Evolutionary conservation across 2,888 invertebrate species (phyloP).

Genomic region (Ochlodes sylvanus): DNA sequence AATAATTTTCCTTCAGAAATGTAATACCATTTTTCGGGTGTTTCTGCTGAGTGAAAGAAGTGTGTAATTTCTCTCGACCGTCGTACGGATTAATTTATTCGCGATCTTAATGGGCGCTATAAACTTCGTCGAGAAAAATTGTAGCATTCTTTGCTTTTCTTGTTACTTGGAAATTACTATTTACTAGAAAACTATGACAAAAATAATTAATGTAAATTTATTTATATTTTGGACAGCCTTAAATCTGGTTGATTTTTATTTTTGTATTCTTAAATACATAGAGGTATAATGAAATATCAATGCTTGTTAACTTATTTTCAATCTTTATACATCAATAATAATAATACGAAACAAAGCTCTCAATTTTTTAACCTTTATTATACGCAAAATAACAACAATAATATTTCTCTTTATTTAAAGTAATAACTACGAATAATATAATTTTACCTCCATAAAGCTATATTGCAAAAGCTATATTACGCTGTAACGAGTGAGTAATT

Average conservation of each 20-base stretch:
- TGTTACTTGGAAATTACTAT: conserved; percentile 11
- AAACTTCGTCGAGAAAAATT: conserved; percentile 30
- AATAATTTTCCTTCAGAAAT: conserved; percentile 63
- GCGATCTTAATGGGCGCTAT: conserved; percentile 29
- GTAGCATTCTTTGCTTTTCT: conserved; percentile 23
- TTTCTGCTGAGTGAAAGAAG: conserved; percentile 56
- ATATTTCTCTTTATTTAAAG: too few species aligned
- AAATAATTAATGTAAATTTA: not conserved
- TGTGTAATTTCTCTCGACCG: conserved; percentile 37
- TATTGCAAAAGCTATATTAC: too few species aligned
- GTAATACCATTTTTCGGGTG: conserved; percentile 61
- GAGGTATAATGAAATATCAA: too few species aligned
- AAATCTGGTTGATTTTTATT: too few species aligned
- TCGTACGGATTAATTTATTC: conserved; percentile 37
- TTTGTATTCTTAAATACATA: too few species aligned
- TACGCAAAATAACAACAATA: too few species aligned
- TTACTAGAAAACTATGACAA: conserved; percentile 9
- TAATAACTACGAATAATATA: too few species aligned
- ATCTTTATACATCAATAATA: too few species aligned
- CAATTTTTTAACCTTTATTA: too few species aligned
- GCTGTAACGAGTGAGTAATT: conserved; percentile 11
- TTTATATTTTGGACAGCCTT: not conserved
- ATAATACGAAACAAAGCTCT: too few species aligned
- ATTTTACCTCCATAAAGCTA: too few species aligned
- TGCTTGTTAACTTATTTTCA: too few species aligned